Conservation (phyloP, 2,888 invertebrate species). For the Sminthurides aquaticus region DNA sequence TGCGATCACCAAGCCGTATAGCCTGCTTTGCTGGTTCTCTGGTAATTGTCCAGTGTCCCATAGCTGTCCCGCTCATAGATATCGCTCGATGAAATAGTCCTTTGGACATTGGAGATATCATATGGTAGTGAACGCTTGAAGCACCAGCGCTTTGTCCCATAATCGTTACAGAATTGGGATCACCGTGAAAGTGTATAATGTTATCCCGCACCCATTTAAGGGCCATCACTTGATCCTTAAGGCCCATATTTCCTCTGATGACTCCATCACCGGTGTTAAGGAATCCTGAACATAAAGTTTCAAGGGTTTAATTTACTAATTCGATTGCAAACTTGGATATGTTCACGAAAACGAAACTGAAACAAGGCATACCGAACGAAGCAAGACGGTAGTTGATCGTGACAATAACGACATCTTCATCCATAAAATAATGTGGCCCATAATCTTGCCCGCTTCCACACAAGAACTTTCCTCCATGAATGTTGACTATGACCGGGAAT, state of each 20-base stretch:
- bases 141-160: conserved; percentile 14
- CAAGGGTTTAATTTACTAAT: no score
- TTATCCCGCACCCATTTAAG: conserved; percentile 14
- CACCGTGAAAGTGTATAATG: conserved; percentile 1
- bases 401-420: conserved; percentile 13
- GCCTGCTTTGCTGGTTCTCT: conserved; percentile 31
- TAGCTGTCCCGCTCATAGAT: conserved; percentile 32
- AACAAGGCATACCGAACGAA: conserved; percentile 11
- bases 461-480: conserved; percentile 16
- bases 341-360: no score
- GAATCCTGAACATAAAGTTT: not conserved
- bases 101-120: conserved; percentile 13
- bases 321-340: no score
- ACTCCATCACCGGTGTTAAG: conserved; percentile 14
- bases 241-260: conserved; percentile 13
- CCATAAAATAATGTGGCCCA: conserved; percentile 17
- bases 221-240: conserved; percentile 13
- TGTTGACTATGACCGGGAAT: conserved; percentile 14
- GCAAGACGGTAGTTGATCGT: conserved; percentile 17
- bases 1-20: conserved; percentile 27
- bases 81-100: conserved; percentile 35
- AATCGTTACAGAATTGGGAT: not conserved
- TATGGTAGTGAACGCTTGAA: conserved; percentile 18
- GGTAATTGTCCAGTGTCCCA: conserved; percentile 37
- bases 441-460: conserved; percentile 19